Evolutionary conservation across 2,888 invertebrate species (phyloP).

Genomic region (Lepidonotus clava): DNA sequence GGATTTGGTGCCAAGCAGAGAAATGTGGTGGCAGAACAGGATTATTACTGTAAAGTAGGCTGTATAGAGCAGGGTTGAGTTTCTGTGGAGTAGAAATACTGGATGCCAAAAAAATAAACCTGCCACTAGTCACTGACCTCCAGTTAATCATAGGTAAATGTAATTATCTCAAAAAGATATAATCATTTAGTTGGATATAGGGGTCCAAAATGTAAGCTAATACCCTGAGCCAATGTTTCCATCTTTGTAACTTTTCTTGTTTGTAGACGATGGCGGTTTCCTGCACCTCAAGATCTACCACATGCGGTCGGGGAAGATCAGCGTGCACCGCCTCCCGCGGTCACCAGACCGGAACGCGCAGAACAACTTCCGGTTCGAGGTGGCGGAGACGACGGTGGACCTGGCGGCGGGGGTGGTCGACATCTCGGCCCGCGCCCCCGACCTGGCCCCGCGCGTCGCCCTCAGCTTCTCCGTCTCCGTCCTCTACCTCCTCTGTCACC

Average conservation of each 20-base stretch:
- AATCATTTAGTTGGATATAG: no score
- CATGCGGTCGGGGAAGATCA: not conserved
- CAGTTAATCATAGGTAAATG: no score
- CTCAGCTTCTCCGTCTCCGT: conserved; percentile 30
- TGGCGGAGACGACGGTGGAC: not conserved
- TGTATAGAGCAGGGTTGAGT: no score
- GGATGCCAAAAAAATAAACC: no score
- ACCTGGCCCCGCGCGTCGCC: not conserved
- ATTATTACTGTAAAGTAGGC: no score
- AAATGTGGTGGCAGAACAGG: no score
- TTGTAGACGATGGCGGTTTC: not conserved
- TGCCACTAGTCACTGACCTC: no score
- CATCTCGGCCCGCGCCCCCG: not conserved
- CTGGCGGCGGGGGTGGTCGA: not conserved
- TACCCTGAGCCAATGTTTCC: no score
- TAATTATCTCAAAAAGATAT: no score
- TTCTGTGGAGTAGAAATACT: no score
- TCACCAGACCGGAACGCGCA: not conserved
- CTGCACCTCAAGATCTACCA: conserved; percentile 7
- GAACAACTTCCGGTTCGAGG: not conserved
- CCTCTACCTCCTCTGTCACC: conserved; percentile 5
- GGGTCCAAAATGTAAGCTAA: no score
- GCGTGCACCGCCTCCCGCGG: not conserved
- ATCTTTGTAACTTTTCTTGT: not conserved
- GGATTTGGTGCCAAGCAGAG: no score